Percentiles rank a stretch among this genome's conserved stretches.
Conservation (phyloP, 2,888 invertebrate species). For the Agrochola macilenta region DNA sequence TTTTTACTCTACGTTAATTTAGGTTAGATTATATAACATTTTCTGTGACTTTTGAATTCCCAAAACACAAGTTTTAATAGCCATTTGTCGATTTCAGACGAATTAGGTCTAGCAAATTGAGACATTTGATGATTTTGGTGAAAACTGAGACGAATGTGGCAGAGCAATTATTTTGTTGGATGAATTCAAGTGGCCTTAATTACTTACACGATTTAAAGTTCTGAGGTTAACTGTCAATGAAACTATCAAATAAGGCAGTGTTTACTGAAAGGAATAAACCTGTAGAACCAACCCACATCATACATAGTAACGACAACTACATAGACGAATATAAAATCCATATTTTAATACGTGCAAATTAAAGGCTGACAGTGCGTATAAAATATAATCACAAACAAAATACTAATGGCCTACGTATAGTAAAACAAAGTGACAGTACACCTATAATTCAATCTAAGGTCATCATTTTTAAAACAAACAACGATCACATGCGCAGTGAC, state of each 20-base stretch:
- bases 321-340: not conserved
- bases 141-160: constrained; percentile 25
- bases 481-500: constrained; percentile 43
- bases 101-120: not conserved
- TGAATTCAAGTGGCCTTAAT: constrained; percentile 25
- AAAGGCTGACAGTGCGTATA: not conserved
- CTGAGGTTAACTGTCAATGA: constrained; percentile 11
- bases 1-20: constrained; percentile 9
- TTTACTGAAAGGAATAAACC: not conserved
- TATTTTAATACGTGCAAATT: not conserved
- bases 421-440: constrained; percentile 24
- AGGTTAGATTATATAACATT: not conserved
- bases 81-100: not conserved
- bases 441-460: constrained; percentile 57
- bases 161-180: constrained; percentile 19
- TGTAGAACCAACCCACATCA: not conserved
- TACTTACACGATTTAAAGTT: constrained; percentile 32
- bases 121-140: not conserved
- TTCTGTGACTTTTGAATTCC: not conserved
- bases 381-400: constrained; percentile 6
- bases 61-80: constrained; percentile 25
- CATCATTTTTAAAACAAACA: constrained; percentile 49
- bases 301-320: not conserved
- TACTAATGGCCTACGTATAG: not conserved
- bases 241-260: not conserved